Base-by-base conservation (phyloP, 2,888 invertebrate genomes). In the Eumerus sabulonum region DNA sequence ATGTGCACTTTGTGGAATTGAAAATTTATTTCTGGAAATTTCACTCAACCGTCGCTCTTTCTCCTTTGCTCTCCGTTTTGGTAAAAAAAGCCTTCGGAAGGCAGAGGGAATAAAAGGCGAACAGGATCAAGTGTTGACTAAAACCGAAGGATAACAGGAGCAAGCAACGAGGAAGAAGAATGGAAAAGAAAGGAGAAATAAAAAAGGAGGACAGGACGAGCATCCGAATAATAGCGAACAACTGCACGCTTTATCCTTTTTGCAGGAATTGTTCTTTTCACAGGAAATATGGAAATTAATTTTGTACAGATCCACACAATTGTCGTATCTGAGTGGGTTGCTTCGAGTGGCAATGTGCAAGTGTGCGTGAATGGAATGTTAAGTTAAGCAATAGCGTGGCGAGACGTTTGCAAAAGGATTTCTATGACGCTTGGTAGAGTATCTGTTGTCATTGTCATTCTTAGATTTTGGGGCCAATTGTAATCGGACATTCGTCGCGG, bases 1-100 rank as follows among this genome's bases (percentile, higher is more conserved):
- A 76, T 66, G 64, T 71, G 76, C 76, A 76, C 76, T 76, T 76
- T 76, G 76, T 66, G 50, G 60, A 76, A 76, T 76, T 76, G 71
- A 45, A 71, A 70, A 71, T 66, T 64, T 63, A 57, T 50, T 74
- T 56, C 60, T 56, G 42, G 42, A 50, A 56, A 48, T 73, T 73
- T 66, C 51, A 73, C 13, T 64, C 57, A 64, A 64, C 72, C 38
- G 45, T 53, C 27, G 45, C 16, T 27, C 27, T 27, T 27, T 27
- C 27, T 27, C 27, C 7, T 27, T 27, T 27, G 27, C 7, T 27
- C 27, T 27, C 27, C 27, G 27, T 7, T 27, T 27, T 7, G 7
- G 27, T 27, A 2, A 7, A 27, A 27, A 27, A 27, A 27, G 27
- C 2, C 27, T 27, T 4, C 27, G 27, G 2, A 7, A 27, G 59